phyloP scores from a whole-genome alignment of 2,888 invertebrate genomes.

The Dynastes maya region DNA sequence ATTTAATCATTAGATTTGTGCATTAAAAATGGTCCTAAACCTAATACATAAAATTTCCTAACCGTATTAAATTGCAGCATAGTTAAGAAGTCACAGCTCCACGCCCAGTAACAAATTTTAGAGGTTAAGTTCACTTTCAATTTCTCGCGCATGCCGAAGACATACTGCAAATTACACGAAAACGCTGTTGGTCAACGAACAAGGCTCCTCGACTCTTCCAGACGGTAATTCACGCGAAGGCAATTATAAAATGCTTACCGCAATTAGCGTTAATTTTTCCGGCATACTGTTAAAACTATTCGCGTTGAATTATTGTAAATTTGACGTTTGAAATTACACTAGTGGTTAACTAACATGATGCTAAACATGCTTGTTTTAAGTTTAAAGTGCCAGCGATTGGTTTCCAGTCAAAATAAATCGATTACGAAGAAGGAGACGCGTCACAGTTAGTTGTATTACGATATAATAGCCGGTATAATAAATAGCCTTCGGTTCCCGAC shows the following conservation, averaged over 20 bases:
- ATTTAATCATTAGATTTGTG: background rate
- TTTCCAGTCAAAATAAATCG: slow-evolving; percentile 4
- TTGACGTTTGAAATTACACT: background rate
- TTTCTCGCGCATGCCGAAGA: background rate
- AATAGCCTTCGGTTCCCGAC: slow-evolving; percentile 12
- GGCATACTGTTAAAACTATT: background rate
- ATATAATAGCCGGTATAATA: background rate
- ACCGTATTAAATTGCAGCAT: background rate
- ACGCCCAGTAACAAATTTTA: background rate
- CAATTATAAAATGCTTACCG: too few relatives aligned
- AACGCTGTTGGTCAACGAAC: slow-evolving; percentile 7
- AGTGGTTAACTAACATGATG: background rate
- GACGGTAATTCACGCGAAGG: background rate
- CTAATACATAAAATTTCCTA: background rate
- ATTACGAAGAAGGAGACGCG: background rate
- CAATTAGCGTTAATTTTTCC: background rate
- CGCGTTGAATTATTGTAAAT: slow-evolving; percentile 4
- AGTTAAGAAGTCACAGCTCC: too few relatives aligned
- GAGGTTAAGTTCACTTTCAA: slow-evolving; percentile 12
- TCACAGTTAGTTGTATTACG: background rate
- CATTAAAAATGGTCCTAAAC: background rate
- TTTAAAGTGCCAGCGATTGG: background rate
- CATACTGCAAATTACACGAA: background rate
- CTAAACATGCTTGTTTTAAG: background rate
- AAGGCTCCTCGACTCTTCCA: slow-evolving; percentile 3